These are phyloP conservation scores for Xiphophorus hellerii DNA, from an alignment of 2,113 vertebrate species.

Conservation along the genomic window DNA sequence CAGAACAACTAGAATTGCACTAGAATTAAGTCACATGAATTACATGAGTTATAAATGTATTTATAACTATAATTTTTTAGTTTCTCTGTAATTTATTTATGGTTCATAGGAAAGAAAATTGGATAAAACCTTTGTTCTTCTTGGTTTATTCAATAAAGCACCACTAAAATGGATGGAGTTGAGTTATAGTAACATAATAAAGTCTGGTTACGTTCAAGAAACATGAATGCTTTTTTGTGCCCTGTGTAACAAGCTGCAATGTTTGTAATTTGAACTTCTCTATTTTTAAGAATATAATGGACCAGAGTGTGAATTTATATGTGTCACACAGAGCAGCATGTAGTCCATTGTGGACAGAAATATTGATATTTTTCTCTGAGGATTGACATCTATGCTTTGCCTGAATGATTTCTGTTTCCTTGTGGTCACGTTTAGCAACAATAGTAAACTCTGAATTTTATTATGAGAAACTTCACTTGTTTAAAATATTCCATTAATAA, in stretches of 20 bases:
- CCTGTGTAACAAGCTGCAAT: neutral
- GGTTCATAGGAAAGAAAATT: too few species aligned
- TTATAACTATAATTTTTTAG: too few species aligned
- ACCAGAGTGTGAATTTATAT: slow-evolving; percentile 23
- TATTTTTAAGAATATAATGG: neutral
- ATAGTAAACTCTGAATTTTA: slow-evolving; percentile 27
- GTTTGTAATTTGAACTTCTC: neutral
- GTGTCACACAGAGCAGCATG: neutral
- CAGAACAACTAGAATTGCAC: too few species aligned
- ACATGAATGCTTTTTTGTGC: neutral
- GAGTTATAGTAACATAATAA: neutral
- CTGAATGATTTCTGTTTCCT: slow-evolving; percentile 18
- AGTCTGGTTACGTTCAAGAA: neutral
- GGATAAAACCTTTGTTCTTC: too few species aligned
- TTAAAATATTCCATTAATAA: neutral
- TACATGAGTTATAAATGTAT: too few species aligned
- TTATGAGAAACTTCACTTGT: neutral
- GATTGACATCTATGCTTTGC: neutral
- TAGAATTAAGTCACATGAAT: too few species aligned
- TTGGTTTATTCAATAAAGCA: too few species aligned
- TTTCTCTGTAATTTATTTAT: too few species aligned
- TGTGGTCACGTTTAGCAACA: slow-evolving; percentile 23
- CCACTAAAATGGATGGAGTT: too few species aligned
- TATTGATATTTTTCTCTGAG: slow-evolving; percentile 42
- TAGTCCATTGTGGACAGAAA: slow-evolving; percentile 24